phyloP scores from a whole-genome alignment of 2,113 vertebrate species.

The Lethenteron reissneri region DNA sequence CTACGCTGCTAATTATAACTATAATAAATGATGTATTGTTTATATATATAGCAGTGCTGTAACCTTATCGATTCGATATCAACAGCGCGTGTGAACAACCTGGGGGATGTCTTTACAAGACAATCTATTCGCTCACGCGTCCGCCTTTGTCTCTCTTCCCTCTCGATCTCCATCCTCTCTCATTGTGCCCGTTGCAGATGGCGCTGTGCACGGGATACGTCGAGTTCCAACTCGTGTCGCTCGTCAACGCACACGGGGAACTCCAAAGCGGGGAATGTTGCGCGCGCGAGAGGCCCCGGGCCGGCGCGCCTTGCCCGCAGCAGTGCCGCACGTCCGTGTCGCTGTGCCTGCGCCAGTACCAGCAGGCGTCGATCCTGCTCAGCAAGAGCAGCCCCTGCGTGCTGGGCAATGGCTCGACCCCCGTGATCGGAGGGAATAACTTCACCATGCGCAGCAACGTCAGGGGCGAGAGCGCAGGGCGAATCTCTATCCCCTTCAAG shows the following conservation, averaged over 20 bases:
- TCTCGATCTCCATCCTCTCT: too few species aligned
- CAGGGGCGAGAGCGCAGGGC: not conserved
- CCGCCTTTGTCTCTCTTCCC: too few species aligned
- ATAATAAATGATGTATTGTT: too few species aligned
- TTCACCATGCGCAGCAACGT: not conserved
- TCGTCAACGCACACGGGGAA: not conserved
- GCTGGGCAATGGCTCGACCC: constrained; percentile 1
- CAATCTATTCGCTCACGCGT: too few species aligned
- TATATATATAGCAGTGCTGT: too few species aligned
- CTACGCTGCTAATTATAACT: too few species aligned
- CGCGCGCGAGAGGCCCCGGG: not conserved
- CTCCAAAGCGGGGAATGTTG: not conserved
- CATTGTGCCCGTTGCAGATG: not conserved
- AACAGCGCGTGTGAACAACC: too few species aligned
- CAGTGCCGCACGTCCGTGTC: constrained; percentile 2
- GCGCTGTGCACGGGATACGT: not conserved
- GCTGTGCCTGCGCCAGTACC: constrained; percentile 3
- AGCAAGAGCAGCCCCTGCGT: constrained; percentile 2
- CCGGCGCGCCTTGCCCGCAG: not conserved
- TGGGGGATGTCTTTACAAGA: too few species aligned
- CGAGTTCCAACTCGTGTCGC: not conserved
- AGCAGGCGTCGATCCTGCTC: not conserved
- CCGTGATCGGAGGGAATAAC: not conserved
- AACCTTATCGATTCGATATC: too few species aligned
- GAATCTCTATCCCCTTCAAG: constrained; percentile 2